A percentile compares a stretch with the other conserved stretches of the same genome.
These are phyloP conservation scores for Heteromurus nitidus DNA, from an alignment of 2,888 invertebrate species.

Conservation along the genomic window DNA sequence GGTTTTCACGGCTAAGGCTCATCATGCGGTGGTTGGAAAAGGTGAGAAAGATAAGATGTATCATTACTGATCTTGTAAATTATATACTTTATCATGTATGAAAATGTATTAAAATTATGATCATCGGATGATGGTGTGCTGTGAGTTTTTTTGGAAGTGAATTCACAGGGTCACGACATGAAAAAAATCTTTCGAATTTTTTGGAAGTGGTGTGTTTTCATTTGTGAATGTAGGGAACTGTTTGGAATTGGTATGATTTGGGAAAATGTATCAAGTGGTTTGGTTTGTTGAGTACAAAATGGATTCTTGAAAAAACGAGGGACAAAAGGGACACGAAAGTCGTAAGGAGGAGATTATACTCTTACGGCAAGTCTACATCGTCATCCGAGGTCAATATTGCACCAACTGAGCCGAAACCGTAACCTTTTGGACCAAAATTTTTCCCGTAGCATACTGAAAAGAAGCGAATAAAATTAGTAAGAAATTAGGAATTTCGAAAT, in stretches of 20 bases:
- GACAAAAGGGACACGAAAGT: conserved; percentile 56
- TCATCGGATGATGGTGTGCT: not conserved
- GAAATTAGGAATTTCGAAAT: conserved; percentile 26
- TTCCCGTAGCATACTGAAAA: conserved; percentile 93
- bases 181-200: too few relatives aligned
- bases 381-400: conserved; percentile 81
- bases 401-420: conserved; percentile 97
- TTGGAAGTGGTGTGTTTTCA: too few relatives aligned
- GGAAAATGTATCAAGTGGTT: not conserved
- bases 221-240: not conserved
- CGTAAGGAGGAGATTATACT: conserved; percentile 40
- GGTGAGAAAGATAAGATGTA: not conserved
- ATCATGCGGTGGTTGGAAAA: conserved; percentile 30
- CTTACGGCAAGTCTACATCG: conserved; percentile 62
- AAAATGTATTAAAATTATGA: not conserved
- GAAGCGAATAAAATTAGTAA: conserved; percentile 68
- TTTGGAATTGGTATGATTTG: not conserved
- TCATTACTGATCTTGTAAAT: not conserved
- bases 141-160: not conserved
- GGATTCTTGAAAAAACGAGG: not conserved
- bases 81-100: not conserved
- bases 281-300: not conserved
- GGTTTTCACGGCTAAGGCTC: conserved; percentile 52
- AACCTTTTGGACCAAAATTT: conserved; percentile 97
- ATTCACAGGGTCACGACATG: not conserved